Evolutionary conservation across 2,888 invertebrate species (phyloP).

Genomic region (Seira musarum): DNA sequence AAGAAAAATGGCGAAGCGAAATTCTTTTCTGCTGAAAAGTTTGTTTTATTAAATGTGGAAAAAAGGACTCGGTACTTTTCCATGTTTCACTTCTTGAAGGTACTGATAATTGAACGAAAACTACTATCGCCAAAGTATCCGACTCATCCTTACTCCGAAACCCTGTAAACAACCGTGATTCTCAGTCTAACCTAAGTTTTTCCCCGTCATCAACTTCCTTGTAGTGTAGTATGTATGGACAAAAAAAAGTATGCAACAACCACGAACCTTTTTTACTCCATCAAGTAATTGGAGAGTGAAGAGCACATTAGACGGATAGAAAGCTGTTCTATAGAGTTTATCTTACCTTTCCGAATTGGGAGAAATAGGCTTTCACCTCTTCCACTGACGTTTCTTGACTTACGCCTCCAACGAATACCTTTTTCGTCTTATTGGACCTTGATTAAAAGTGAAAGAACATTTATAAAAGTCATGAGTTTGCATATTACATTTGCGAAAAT

Average conservation of each 20-base stretch:
- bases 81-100: not conserved
- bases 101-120: too few species aligned
- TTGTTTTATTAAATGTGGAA: not conserved
- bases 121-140: too few species aligned
- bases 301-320: not conserved
- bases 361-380: constrained; percentile 71
- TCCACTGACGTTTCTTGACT: constrained; percentile 71
- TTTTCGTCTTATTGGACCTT: constrained; percentile 70
- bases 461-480: constrained; percentile 62
- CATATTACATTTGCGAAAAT: constrained; percentile 25
- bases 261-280: too few species aligned
- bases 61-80: not conserved
- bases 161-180: not conserved
- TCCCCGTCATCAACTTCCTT: too few species aligned
- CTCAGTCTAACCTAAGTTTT: not conserved
- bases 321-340: not conserved
- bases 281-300: too few species aligned
- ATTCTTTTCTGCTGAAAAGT: constrained; percentile 1
- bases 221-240: too few species aligned
- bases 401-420: constrained; percentile 71
- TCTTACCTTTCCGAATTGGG: constrained; percentile 71
- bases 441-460: constrained; percentile 61
- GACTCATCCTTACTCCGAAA: too few species aligned
- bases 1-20: constrained; percentile 1
- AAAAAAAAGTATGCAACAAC: too few species aligned